phyloP scores from a whole-genome alignment of 2,113 vertebrate species.

The Tenebrosternarchus preto region DNA sequence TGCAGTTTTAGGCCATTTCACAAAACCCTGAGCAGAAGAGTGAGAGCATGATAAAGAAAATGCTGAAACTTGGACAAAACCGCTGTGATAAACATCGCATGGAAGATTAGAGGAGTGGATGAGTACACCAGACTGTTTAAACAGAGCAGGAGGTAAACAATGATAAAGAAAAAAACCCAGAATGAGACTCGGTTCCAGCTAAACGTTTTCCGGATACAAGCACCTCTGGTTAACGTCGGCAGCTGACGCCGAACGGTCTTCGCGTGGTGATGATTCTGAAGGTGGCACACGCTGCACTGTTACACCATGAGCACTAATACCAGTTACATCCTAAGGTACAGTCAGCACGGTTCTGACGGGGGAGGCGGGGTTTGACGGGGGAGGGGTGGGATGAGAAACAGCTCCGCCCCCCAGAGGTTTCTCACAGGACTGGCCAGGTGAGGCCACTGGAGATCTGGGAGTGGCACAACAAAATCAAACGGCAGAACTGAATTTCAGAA shows the following conservation, averaged over 20 bases:
- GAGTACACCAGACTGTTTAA: constrained; percentile 16
- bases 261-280: neutral
- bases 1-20: constrained; percentile 24
- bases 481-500: no score
- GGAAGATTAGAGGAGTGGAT: constrained; percentile 39
- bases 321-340: no score
- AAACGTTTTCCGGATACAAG: constrained; percentile 8
- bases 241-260: neutral
- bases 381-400: no score
- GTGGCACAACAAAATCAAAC: no score
- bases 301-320: neutral
- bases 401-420: no score
- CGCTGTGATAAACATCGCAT: constrained; percentile 24
- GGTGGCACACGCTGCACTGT: neutral
- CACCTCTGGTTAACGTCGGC: neutral
- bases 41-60: constrained; percentile 26
- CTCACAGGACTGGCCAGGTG: no score
- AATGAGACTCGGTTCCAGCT: constrained; percentile 12
- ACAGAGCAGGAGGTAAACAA: constrained; percentile 31
- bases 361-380: no score
- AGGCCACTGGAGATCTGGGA: no score
- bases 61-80: constrained; percentile 34
- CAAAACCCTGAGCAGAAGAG: neutral
- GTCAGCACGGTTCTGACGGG: neutral
- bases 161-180: constrained; percentile 2